Percentiles rank a stretch among this genome's conserved stretches.
phyloP scores from a whole-genome alignment of 2,797 vertebrate species.

The Hafferia zeledoni region DNA sequence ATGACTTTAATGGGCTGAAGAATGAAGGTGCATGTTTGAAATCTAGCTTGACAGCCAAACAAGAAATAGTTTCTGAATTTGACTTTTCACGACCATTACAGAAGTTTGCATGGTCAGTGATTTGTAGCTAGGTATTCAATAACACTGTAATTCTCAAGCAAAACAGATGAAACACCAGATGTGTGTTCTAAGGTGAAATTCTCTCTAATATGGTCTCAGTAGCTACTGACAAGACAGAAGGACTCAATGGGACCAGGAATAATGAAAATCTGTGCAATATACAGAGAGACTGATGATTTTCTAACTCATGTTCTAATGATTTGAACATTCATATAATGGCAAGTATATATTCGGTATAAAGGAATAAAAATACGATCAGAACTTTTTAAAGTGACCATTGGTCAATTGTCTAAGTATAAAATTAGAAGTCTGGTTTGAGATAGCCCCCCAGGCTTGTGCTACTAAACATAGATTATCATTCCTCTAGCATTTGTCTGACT shows the following conservation, averaged over 20 bases:
- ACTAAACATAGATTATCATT: not conserved
- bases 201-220: not conserved
- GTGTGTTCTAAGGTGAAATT: not conserved
- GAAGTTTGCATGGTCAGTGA: not conserved
- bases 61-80: not conserved
- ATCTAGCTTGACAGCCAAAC: not conserved
- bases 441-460: not conserved
- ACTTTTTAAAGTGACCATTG: not conserved
- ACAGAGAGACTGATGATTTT: not conserved
- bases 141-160: not conserved
- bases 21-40: not conserved
- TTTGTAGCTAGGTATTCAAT: not conserved
- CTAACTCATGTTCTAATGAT: not conserved
- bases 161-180: not conserved
- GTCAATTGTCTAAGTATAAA: not conserved
- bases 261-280: not conserved
- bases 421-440: not conserved
- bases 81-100: not conserved
- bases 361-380: not conserved
- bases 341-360: not conserved
- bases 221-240: not conserved
- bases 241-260: not conserved
- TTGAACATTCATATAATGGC: not conserved
- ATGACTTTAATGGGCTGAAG: not conserved
- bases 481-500: not conserved